A percentile compares a stretch with the other conserved stretches of the same genome.
phyloP scores from a whole-genome alignment of 2,888 invertebrate species.

The Acanthosepion pharaonis region DNA sequence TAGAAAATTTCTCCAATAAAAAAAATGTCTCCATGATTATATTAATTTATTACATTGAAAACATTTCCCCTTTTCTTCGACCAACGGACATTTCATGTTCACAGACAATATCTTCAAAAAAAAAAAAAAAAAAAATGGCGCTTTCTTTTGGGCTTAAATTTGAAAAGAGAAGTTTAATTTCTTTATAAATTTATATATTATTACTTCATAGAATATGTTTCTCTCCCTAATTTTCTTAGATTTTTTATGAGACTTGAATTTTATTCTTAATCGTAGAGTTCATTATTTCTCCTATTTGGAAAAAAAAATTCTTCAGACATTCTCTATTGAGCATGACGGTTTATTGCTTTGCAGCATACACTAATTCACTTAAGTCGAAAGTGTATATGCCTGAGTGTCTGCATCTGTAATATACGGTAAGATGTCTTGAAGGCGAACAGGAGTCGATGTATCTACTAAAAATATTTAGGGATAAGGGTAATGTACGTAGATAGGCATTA shows the following conservation, averaged over 20 bases:
- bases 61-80: not conserved
- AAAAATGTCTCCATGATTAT: not conserved
- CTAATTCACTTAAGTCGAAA: not conserved
- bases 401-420: not conserved
- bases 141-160: not conserved
- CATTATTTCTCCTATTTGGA: not conserved
- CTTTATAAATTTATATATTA: constrained; percentile 9
- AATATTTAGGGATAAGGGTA: no score
- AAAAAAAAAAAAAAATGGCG: not conserved
- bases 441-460: no score
- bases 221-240: not conserved
- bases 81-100: not conserved
- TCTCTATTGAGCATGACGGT: constrained; percentile 33
- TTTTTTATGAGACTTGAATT: not conserved
- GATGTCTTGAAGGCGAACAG: no score
- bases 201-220: not conserved
- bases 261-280: not conserved
- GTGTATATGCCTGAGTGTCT: not conserved
- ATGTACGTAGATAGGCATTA: no score
- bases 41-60: not conserved
- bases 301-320: not conserved
- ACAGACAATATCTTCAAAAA: not conserved
- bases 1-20: not conserved
- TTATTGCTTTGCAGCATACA: not conserved
- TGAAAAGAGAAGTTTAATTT: not conserved